Evolutionary conservation across 2,888 invertebrate genomes (phyloP).

Genomic region (Neria commutata): DNA sequence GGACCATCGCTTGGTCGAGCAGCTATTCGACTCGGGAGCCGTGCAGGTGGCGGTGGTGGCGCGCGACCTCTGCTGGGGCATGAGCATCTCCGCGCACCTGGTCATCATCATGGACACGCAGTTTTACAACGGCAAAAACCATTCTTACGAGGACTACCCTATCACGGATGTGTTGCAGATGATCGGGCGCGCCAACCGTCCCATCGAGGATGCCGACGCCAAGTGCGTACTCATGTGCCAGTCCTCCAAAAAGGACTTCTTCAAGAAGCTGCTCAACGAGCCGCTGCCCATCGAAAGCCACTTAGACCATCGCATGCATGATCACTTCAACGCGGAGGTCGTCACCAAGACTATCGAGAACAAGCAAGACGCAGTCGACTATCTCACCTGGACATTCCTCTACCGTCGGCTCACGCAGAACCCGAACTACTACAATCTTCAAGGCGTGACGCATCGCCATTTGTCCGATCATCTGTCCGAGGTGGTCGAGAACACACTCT

Average conservation of each 20-base stretch:
- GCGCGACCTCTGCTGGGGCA: conserved; percentile 89
- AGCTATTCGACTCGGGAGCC: conserved; percentile 91
- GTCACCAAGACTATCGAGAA: conserved; percentile 99
- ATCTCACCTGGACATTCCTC: conserved; percentile 98
- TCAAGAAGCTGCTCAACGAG: conserved; percentile 96
- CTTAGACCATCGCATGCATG: conserved; percentile 95
- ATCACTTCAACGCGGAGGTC: conserved; percentile 99
- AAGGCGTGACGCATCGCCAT: conserved; percentile 96
- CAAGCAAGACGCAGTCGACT: conserved; percentile 99
- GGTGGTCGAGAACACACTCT: conserved; percentile 93
- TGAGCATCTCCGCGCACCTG: conserved; percentile 89
- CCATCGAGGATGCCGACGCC: conserved; percentile 88
- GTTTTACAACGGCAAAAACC: conserved; percentile 81
- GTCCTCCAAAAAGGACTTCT: conserved; percentile 97
- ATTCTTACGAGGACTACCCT: conserved; percentile 96
- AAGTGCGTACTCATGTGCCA: conserved; percentile 97
- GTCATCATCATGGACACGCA: conserved; percentile 98
- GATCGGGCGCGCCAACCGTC: conserved; percentile 95
- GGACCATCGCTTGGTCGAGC: conserved; percentile 90
- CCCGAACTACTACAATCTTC: conserved; percentile 98
- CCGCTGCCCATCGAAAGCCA: conserved; percentile 97
- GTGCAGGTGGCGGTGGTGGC: conserved; percentile 93
- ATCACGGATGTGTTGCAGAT: conserved; percentile 97
- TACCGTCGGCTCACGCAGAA: conserved; percentile 97
- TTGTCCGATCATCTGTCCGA: conserved; percentile 98